Evolutionary conservation across 2,113 vertebrate species (phyloP).

Genomic region (Barnardius zonarius): DNA sequence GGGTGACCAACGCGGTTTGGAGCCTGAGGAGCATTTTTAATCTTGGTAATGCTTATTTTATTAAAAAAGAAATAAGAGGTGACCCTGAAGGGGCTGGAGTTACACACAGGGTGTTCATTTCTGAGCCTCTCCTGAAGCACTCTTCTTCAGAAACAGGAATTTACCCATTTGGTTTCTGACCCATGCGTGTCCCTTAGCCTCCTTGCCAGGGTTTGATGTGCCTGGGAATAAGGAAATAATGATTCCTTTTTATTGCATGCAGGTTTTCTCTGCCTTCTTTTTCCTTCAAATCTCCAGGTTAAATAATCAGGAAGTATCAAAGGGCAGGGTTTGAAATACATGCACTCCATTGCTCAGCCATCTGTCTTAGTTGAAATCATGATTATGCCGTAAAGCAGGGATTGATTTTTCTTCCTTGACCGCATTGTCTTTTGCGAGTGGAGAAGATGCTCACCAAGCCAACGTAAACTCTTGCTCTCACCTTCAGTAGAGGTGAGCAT

Average conservation of each 20-base stretch:
- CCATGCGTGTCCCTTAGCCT: background rate
- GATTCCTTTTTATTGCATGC: constrained; percentile 35
- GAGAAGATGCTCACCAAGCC: background rate
- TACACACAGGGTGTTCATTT: background rate
- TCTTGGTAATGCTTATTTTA: constrained; percentile 42
- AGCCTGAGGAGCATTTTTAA: constrained; percentile 1
- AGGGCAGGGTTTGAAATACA: constrained; percentile 27
- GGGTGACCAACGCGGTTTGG: background rate
- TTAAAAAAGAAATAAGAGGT: constrained; percentile 61
- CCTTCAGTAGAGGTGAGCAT: background rate
- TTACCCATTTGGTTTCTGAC: background rate
- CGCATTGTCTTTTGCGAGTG: background rate
- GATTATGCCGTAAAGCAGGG: constrained; percentile 22
- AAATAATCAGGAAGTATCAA: constrained; percentile 14
- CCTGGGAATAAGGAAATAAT: constrained; percentile 25
- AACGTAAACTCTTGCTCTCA: background rate
- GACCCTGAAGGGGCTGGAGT: background rate
- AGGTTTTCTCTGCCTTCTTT: background rate
- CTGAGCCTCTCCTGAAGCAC: background rate
- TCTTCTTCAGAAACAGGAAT: background rate
- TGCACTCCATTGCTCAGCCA: background rate
- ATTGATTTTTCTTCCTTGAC: constrained; percentile 52
- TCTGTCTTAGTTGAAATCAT: background rate
- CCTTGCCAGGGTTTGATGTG: background rate
- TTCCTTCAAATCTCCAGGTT: constrained; percentile 1